A percentile compares a stretch with the other conserved stretches of the same genome.
phyloP scores from a whole-genome alignment of 1,140 invertebrate genomes.

The Achatina immaculata region DNA sequence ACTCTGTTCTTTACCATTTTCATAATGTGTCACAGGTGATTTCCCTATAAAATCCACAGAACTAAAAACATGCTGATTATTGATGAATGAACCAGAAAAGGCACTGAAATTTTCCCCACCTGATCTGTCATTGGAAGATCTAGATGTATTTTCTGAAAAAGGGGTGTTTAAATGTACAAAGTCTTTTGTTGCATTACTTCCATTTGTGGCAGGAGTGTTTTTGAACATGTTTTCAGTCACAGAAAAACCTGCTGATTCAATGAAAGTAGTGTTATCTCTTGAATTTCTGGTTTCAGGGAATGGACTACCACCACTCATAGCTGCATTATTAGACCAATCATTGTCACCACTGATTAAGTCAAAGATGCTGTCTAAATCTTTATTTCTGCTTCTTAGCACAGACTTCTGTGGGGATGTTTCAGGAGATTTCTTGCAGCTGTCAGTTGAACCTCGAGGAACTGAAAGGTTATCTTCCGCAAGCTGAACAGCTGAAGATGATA shows the following conservation, averaged over 20 bases:
- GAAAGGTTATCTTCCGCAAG: no score
- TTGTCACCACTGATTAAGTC: not conserved
- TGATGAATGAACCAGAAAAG: not conserved
- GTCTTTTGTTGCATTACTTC: not conserved
- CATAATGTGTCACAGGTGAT: not conserved
- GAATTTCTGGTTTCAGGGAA: not conserved
- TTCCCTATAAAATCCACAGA: not conserved
- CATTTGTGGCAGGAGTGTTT: not conserved
- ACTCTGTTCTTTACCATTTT: not conserved
- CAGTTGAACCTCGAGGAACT: not conserved
- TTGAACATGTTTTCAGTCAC: not conserved
- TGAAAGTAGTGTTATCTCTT: not conserved
- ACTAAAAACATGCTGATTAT: not conserved
- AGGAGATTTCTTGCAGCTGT: not conserved
- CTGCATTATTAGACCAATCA: constrained; percentile 2
- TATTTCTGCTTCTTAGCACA: not conserved
- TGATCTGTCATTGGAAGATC: not conserved
- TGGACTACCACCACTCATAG: not conserved
- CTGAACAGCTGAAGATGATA: no score
- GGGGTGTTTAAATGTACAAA: not conserved
- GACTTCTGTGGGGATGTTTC: not conserved
- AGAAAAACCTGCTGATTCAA: not conserved
- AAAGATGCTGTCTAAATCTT: not conserved
- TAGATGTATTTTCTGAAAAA: not conserved
- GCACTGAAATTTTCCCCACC: not conserved